These are phyloP conservation scores for Metridium senile DNA, from an alignment of 92 coral and sea anemone species.

Conservation along the genomic window DNA sequence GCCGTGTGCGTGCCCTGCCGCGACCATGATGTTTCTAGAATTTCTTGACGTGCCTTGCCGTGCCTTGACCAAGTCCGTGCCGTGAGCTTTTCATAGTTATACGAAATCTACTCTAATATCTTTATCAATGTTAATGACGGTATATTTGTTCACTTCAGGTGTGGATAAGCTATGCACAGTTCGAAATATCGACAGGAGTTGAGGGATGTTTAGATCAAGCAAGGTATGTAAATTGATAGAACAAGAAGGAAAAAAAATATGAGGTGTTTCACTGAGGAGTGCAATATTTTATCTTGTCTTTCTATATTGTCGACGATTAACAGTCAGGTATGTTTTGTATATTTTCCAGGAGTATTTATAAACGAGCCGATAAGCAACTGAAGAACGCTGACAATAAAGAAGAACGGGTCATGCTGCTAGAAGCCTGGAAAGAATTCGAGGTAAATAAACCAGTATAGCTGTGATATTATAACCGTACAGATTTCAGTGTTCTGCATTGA, in stretches of 20 bases:
- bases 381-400: slow-evolving; percentile 82
- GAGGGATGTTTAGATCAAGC: slow-evolving; percentile 78
- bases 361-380: slow-evolving; percentile 88
- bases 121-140: background rate
- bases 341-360: slow-evolving; percentile 79
- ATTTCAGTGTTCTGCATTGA: too few species aligned
- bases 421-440: slow-evolving; percentile 98
- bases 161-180: slow-evolving; percentile 98
- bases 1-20: too few species aligned
- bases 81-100: too few species aligned
- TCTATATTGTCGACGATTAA: too few species aligned
- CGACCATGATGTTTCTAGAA: too few species aligned
- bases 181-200: slow-evolving; percentile 72
- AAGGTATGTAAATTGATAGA: slow-evolving; percentile 47
- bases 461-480: too few species aligned
- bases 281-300: too few species aligned
- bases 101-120: too few species aligned
- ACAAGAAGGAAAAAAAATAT: background rate
- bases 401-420: slow-evolving; percentile 91
- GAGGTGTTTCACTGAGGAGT: background rate
- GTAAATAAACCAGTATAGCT: too few species aligned
- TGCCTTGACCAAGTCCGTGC: too few species aligned
- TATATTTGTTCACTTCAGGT: slow-evolving; percentile 47
- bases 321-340: too few species aligned
- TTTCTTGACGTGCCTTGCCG: too few species aligned